Evolutionary conservation across 2,113 vertebrate genomes (phyloP), one percentile per base, ranked within the genome.

Genomic region (Ariopsis seemanni): DNA sequence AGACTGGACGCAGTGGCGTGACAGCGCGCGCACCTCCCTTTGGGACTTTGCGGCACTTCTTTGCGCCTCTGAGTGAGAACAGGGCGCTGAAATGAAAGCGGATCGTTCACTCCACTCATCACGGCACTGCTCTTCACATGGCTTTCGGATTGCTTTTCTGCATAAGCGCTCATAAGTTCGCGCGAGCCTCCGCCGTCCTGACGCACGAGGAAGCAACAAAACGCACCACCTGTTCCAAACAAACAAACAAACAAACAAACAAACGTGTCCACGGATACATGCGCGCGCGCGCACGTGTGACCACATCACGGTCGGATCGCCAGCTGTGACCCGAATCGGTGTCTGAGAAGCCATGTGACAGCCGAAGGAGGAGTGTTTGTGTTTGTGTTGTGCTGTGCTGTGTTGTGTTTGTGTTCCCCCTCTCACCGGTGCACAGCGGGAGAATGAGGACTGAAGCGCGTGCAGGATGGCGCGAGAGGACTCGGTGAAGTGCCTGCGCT

Each of bases 401-500:
- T n/a, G n/a, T 63, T 84, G 12, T 52, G 1, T 57, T 57, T 53
- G 0, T 53, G 7, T 53, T 53, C 10, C 0, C 10, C 10, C 10
- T 53, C 10, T 53, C 7, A 52, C 50, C 93, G 94, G 94, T 90
- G 87, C 90, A 92, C 72, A 86, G 90, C 92, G 88, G 87, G 90
- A 92, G 77, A 91, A 95, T 95, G 93, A 97, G 96, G 96, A 48
- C 89, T 69, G 88, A 72, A 81, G 67, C 85, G 88, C 90, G 92
- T 92, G 94, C 96, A 94, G 95, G 92, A 99, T 99, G 98, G 97
- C 98, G 93, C 97, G 97, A 90, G 95, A 98, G 94, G 97, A 99
- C 93, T 98, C 98, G n/a, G 97, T 99, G 93, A 97, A 96, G 95
- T 99, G 98, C 89, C 93, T 99, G 92, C 97, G 98, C 88, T 97